These are phyloP conservation scores for Margarornis squamiger DNA, from an alignment of 2,797 vertebrate genomes.

Conservation along the genomic window DNA sequence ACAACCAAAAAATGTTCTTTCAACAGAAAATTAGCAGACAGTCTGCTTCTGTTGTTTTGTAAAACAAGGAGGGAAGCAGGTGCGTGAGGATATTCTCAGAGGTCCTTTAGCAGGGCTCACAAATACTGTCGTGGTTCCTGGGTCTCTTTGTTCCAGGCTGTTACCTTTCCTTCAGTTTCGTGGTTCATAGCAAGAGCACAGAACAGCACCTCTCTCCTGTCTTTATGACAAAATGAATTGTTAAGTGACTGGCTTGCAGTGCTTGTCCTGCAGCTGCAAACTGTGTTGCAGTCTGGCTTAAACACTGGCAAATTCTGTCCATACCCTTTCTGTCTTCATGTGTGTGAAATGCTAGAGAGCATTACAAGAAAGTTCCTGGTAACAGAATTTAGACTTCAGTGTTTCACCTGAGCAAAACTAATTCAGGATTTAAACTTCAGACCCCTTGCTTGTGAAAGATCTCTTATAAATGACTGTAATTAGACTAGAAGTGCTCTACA, in stretches of 20 bases:
- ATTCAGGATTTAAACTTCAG: not conserved
- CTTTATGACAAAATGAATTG: constrained; percentile 70
- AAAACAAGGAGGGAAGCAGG: constrained; percentile 75
- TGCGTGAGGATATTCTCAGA: constrained; percentile 29
- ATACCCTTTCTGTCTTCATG: not conserved
- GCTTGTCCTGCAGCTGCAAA: not conserved
- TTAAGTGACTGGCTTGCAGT: constrained; percentile 69
- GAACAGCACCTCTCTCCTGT: constrained; percentile 61
- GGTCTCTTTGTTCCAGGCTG: constrained; percentile 30
- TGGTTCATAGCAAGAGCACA: constrained; percentile 74
- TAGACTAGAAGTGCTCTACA: not conserved
- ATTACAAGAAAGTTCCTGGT: not conserved
- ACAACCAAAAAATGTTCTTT: constrained; percentile 10
- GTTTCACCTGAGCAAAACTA: not conserved
- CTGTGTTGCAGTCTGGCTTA: not conserved
- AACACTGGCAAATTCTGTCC: not conserved
- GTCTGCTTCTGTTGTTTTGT: not conserved
- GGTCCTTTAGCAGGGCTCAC: not conserved
- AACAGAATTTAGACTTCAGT: not conserved
- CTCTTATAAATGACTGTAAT: not conserved
- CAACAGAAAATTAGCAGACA: constrained; percentile 21
- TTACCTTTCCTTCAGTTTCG: constrained; percentile 43
- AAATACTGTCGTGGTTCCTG: not conserved
- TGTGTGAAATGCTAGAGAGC: rapidly evolving
- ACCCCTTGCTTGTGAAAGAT: not conserved